Conservation (phyloP, 1,140 invertebrate species). For the Trinorchestia longiramus region DNA sequence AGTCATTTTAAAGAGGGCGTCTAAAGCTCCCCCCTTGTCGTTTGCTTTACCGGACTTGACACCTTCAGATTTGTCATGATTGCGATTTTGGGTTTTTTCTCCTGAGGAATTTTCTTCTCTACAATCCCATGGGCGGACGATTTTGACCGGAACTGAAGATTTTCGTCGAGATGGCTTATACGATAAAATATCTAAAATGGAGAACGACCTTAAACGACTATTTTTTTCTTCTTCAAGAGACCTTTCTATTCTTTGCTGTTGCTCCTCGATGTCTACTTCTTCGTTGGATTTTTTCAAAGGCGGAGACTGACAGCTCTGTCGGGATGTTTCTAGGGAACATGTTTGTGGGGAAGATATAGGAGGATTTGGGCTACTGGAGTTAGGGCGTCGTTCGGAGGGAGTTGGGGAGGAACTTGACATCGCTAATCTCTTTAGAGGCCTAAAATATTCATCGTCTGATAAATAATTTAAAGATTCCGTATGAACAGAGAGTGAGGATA, state of each 20-base stretch:
- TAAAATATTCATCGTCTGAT: conserved; percentile 60
- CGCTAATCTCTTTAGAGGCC: conserved; percentile 55
- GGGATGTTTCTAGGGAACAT: conserved; percentile 26
- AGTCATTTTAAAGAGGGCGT: conserved; percentile 74
- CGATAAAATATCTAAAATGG: conserved; percentile 91
- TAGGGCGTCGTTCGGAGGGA: background rate
- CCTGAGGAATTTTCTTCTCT: conserved; percentile 68
- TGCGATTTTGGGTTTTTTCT: conserved; percentile 6
- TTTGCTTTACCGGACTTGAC: conserved; percentile 10
- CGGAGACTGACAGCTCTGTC: background rate
- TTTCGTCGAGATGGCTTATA: conserved; percentile 72
- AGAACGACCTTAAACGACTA: conserved; percentile 87
- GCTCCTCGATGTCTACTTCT: conserved; percentile 39
- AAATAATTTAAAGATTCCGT: conserved; percentile 66
- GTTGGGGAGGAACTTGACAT: conserved; percentile 56
- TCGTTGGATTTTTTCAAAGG: background rate
- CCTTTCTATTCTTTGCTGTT: conserved; percentile 53
- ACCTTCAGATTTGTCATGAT: background rate
- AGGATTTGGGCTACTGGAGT: conserved; percentile 43
- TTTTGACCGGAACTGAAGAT: conserved; percentile 69
- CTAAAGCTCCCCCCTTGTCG: conserved; percentile 67
- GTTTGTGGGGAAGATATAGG: conserved; percentile 52
- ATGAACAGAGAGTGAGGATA: conserved; percentile 61
- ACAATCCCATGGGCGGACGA: conserved; percentile 90
- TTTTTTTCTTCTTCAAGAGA: conserved; percentile 56